Conservation (phyloP, 1,140 invertebrate genomes). For the Nixonia krombeini region DNA sequence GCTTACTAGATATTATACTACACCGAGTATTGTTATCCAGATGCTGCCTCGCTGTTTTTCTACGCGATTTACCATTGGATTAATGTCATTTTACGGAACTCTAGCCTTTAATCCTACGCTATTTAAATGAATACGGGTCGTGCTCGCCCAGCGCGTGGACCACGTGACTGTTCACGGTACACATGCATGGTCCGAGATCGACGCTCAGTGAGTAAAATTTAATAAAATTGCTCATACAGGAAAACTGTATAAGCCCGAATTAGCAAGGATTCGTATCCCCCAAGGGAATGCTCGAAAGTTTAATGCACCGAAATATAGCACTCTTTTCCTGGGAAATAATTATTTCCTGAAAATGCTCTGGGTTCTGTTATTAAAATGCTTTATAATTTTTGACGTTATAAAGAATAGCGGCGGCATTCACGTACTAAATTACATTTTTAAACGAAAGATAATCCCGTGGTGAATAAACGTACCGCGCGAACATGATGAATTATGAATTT, state of each 20-base stretch:
- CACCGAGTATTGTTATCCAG: slow-evolving; percentile 12
- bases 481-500: no score
- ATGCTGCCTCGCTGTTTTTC: slow-evolving; percentile 26
- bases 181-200: neutral
- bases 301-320: neutral
- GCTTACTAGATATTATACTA: neutral
- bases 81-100: slow-evolving; percentile 27
- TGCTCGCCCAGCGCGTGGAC: neutral
- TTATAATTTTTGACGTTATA: neutral
- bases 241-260: neutral
- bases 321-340: slow-evolving; percentile 1
- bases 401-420: neutral
- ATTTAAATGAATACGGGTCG: slow-evolving; percentile 25
- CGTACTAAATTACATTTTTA: no score
- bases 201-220: slow-evolving; percentile 5
- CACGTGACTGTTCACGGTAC: neutral
- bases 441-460: no score
- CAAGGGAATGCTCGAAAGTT: neutral
- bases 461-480: no score
- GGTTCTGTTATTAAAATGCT: neutral
- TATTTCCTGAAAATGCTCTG: neutral
- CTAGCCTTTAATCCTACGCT: slow-evolving; percentile 20
- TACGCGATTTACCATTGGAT: slow-evolving; percentile 23
- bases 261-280: neutral
- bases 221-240: slow-evolving; percentile 8